A percentile compares a stretch with the other conserved stretches of the same genome.
These are phyloP conservation scores for Erebia ligea DNA, from an alignment of 2,888 invertebrate species.

Conservation along the genomic window DNA sequence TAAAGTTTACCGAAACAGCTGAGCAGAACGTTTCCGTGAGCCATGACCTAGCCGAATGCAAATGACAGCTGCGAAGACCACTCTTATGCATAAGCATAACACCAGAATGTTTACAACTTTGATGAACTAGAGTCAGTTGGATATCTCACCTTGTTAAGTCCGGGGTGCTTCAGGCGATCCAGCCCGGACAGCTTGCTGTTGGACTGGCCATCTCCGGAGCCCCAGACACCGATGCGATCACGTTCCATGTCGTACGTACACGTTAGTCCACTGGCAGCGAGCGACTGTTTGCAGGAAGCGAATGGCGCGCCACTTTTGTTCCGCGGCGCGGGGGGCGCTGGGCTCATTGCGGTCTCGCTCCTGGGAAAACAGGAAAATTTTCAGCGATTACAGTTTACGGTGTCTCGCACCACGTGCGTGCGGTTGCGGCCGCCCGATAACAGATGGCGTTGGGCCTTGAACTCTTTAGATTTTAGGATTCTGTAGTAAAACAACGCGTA, in stretches of 20 bases:
- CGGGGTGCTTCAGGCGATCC: constrained; percentile 86
- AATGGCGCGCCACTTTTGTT: constrained; percentile 66
- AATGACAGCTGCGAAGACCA: background rate
- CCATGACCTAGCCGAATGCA: constrained; percentile 31
- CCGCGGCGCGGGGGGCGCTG: constrained; percentile 69
- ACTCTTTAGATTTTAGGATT: constrained; percentile 41
- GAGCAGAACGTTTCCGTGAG: constrained; percentile 34
- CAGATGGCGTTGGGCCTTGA: constrained; percentile 67
- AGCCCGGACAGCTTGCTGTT: constrained; percentile 84
- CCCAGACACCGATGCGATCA: constrained; percentile 86
- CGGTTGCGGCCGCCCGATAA: constrained; percentile 64
- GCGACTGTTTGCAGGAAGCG: constrained; percentile 66
- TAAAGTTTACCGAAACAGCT: constrained; percentile 41
- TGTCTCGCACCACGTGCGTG: constrained; percentile 56
- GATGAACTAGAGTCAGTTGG: background rate
- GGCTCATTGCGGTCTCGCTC: constrained; percentile 76
- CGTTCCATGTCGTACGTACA: constrained; percentile 79
- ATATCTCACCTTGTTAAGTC: constrained; percentile 86
- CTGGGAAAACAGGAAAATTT: constrained; percentile 79
- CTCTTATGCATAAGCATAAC: background rate
- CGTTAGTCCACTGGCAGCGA: constrained; percentile 54
- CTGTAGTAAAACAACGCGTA: too few relatives aligned
- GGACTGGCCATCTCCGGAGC: constrained; percentile 82
- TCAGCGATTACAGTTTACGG: constrained; percentile 65
- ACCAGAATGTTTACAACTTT: background rate